Percentiles rank a stretch among this genome's conserved stretches.
Conservation (phyloP, 2,113 vertebrate genomes). For the Macquaria australasica region DNA sequence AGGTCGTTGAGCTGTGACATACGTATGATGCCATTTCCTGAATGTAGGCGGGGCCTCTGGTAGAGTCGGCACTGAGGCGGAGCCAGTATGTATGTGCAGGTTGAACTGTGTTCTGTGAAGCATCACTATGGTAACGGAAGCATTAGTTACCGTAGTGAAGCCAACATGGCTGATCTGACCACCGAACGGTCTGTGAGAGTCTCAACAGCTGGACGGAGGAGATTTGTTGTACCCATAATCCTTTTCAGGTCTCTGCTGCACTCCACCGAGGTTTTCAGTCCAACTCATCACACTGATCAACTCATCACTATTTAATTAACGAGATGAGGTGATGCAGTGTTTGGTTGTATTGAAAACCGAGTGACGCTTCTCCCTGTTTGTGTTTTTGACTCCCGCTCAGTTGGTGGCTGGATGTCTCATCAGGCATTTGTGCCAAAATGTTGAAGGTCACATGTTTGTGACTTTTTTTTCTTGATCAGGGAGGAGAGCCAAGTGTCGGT, state of each 20-base stretch:
- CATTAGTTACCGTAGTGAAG: conserved; percentile 1
- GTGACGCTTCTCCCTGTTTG: neutral
- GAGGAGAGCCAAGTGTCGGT: neutral
- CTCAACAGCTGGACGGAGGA: neutral
- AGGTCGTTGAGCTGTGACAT: neutral
- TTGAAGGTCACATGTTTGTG: neutral
- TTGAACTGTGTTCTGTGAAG: neutral
- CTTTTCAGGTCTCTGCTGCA: neutral
- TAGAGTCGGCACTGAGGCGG: neutral
- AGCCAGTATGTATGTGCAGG: conserved; percentile 9
- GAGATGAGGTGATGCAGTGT: neutral
- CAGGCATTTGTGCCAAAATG: neutral
- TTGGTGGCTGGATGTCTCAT: neutral
- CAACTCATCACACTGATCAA: neutral
- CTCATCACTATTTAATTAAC: neutral
- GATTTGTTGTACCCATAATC: neutral
- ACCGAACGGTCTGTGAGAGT: neutral
- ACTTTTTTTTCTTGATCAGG: neutral
- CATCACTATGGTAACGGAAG: conserved; percentile 1
- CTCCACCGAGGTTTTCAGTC: neutral
- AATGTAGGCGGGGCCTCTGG: conserved; percentile 30
- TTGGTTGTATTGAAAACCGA: neutral
- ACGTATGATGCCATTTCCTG: conserved; percentile 48
- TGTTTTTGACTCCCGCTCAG: neutral
- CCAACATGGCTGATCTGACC: neutral